Evolutionary conservation across 2,888 invertebrate species (phyloP), one percentile per base, ranked within the genome.

Genomic region (Drosophila tripunctata): DNA sequence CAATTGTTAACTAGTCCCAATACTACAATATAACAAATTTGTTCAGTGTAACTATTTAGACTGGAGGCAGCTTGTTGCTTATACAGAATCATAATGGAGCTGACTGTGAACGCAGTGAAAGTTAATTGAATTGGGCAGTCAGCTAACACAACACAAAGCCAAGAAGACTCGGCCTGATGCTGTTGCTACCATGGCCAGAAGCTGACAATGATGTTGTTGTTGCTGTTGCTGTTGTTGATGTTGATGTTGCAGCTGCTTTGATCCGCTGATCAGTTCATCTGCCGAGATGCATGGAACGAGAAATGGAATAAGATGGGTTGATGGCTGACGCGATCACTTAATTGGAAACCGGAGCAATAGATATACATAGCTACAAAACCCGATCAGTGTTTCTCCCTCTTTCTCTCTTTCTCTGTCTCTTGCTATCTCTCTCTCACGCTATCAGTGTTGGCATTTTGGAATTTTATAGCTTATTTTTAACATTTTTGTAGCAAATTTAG

Each of bases 81-180:
- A 15, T 1, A 24, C 33, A 54, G 69, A 74, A 64, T 68, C 68
- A 50, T 58, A 73, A 68, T 74, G 69, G 38, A 44, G 55, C 24
- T 21, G 44, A 24, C 30, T 19, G 19, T 30, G 31, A 19, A 44
- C 58, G 33, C 45, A 75, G 75, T 75, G 75, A 75, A 75, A 75
- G 75, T 75, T 75, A 75, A 75, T 75, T 75, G 75, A 75, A 75
- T 61, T 64, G 55, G 54, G 64, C 72, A 61, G 43, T 45, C 58
- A 50, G 43, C 45, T 6, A 27, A 21, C 30, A 35, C 47, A 33
- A 19, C 21, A 21, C 27, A 45, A 48, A 27, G 19, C 45, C 55
- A 44, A 55, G 44, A 5, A 55, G 55, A n/a, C n/a, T n/a, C n/a
- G n/a, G n/a, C n/a, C 55, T 30, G 45, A 35, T 36, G 44, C 21